A percentile compares a stretch with the other conserved stretches of the same genome.
Conservation (phyloP, 92 coral and sea anemone species). For the Zoanthus solanderi region DNA sequence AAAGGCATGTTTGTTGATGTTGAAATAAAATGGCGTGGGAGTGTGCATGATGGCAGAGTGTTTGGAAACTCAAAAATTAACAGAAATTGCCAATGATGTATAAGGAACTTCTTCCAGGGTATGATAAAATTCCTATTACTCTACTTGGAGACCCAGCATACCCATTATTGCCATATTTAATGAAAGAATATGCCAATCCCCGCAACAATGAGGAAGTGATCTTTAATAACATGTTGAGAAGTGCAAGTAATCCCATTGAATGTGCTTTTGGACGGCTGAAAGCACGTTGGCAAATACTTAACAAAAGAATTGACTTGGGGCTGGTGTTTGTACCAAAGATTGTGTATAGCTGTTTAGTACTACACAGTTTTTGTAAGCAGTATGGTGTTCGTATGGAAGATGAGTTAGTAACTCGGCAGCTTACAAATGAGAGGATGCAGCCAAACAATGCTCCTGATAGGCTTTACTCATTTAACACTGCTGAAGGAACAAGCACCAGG, state of each 20-base stretch:
- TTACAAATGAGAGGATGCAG: not conserved
- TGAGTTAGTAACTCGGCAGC: not conserved
- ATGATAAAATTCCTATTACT: conserved; percentile 30
- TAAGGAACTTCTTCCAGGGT: conserved; percentile 26
- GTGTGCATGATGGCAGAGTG: conserved; percentile 40
- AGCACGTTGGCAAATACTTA: not conserved
- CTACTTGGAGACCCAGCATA: conserved; percentile 57
- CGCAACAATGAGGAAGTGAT: conserved; percentile 46
- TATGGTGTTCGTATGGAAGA: not conserved
- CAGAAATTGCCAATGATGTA: conserved; percentile 24
- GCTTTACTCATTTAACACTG: not conserved
- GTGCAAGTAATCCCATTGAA: conserved; percentile 35
- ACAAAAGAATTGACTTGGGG: not conserved
- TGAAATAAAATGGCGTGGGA: conserved; percentile 15
- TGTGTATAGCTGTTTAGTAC: not conserved
- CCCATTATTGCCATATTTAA: conserved; percentile 26
- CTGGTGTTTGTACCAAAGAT: not conserved
- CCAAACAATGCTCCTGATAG: not conserved
- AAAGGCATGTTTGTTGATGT: conserved; percentile 46
- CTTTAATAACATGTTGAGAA: conserved; percentile 48
- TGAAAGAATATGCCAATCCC: conserved; percentile 50
- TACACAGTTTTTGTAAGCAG: not conserved
- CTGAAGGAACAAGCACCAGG: not conserved
- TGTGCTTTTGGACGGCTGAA: not conserved
- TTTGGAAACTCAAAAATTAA: conserved; percentile 36